A percentile compares a stretch with the other conserved stretches of the same genome.
These are phyloP conservation scores for Trichomalopsis sarcophagae DNA, from an alignment of 1,140 invertebrate species.

Conservation along the genomic window DNA sequence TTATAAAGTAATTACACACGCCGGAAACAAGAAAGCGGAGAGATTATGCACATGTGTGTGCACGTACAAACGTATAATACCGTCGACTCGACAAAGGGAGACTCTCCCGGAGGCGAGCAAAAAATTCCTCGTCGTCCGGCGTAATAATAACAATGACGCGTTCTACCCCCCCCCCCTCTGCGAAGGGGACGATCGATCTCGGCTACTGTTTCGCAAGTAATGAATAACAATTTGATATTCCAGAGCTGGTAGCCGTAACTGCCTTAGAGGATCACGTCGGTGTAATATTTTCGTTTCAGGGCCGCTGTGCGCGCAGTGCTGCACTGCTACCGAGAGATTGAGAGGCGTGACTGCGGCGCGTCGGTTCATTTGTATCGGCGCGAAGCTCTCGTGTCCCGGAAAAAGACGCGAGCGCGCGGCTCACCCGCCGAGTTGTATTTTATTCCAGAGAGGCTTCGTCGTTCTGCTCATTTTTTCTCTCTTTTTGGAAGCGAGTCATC, in stretches of 20 bases:
- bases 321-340: constrained; percentile 36
- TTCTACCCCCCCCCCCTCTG: not conserved
- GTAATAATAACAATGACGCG: constrained; percentile 16
- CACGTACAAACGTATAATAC: not conserved
- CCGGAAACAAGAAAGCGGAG: not conserved
- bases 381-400: constrained; percentile 15
- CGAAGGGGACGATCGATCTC: constrained; percentile 19
- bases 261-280: not conserved
- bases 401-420: constrained; percentile 18
- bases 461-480: not conserved
- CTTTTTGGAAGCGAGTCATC: constrained; percentile 14
- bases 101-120: not conserved
- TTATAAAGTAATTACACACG: constrained; percentile 42
- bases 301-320: not conserved
- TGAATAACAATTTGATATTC: constrained; percentile 40
- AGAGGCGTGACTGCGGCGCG: constrained; percentile 35
- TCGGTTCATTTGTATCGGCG: constrained; percentile 37
- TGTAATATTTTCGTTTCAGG: constrained; percentile 33
- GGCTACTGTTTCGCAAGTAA: constrained; percentile 25
- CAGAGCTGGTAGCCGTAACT: too few species aligned
- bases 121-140: not conserved
- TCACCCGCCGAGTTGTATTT: constrained; percentile 34
- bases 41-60: not conserved
- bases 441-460: constrained; percentile 15
- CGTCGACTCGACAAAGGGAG: not conserved